phyloP scores from a whole-genome alignment of 2,113 vertebrate genomes.

The Thunnus maccoyii region DNA sequence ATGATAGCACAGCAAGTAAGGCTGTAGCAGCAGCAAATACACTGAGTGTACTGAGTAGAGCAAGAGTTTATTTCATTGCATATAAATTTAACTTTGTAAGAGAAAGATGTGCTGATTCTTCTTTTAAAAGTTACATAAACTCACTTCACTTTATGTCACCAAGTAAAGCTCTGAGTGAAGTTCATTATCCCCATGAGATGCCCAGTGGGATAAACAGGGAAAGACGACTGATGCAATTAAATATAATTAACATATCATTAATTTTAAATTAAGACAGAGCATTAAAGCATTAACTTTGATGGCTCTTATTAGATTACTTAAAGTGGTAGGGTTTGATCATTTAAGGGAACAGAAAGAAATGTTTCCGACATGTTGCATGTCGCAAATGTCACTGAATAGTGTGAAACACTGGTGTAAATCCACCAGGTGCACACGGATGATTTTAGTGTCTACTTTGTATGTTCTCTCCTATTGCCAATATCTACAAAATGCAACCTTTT shows the following conservation, averaged over 20 bases:
- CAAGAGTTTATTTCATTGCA: neutral
- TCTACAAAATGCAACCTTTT: neutral
- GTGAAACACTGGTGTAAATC: conserved; percentile 10
- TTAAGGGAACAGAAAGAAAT: conserved; percentile 11
- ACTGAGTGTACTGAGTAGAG: neutral
- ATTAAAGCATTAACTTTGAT: conserved; percentile 47
- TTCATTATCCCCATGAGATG: conserved; percentile 33
- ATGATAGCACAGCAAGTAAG: neutral
- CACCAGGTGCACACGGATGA: neutral
- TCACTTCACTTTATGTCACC: neutral
- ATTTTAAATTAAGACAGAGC: conserved; percentile 49
- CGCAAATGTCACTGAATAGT: conserved; percentile 11
- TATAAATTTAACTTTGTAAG: neutral
- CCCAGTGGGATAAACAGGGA: conserved; percentile 45
- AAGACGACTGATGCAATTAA: conserved; percentile 51
- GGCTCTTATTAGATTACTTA: conserved; percentile 43
- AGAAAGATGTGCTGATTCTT: neutral
- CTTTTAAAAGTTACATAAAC: neutral
- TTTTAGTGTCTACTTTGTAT: conserved; percentile 2
- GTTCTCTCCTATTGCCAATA: conserved; percentile 3
- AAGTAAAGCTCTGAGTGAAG: conserved; percentile 7
- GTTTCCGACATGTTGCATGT: conserved; percentile 6
- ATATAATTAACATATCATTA: conserved; percentile 60
- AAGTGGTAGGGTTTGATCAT: conserved; percentile 29
- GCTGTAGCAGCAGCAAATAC: neutral